These are phyloP conservation scores for Neotoma lepida DNA, from an alignment of 2,113 vertebrate genomes.

Conservation along the genomic window DNA sequence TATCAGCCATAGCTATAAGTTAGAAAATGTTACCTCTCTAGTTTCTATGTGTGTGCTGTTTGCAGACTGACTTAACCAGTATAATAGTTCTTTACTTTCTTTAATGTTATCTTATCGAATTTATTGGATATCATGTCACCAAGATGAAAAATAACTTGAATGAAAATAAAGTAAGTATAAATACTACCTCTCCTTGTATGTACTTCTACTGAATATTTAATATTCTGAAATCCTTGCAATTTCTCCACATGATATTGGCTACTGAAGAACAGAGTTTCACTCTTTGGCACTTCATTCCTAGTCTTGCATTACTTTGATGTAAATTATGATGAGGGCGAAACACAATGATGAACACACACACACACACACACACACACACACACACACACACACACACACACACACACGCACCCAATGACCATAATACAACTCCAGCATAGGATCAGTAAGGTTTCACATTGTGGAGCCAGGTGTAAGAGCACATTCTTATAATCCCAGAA, in stretches of 20 bases:
- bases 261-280: neutral
- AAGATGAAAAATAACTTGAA: slow-evolving; percentile 3
- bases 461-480: too few species aligned
- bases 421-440: neutral
- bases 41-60: neutral
- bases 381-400: too few species aligned
- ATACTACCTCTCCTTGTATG: neutral
- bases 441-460: neutral
- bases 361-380: neutral
- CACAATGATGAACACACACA: neutral
- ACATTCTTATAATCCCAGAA: neutral
- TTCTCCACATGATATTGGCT: neutral
- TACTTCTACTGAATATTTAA: neutral
- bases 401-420: too few species aligned
- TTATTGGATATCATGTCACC: neutral
- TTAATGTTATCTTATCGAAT: neutral
- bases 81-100: neutral
- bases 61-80: neutral
- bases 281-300: neutral
- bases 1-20: neutral
- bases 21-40: neutral
- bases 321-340: neutral
- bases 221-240: neutral
- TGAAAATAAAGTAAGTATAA: slow-evolving; percentile 45
- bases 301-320: neutral